Conservation (phyloP, 1,140 invertebrate species). For the Drosophila quadrilineata region DNA sequence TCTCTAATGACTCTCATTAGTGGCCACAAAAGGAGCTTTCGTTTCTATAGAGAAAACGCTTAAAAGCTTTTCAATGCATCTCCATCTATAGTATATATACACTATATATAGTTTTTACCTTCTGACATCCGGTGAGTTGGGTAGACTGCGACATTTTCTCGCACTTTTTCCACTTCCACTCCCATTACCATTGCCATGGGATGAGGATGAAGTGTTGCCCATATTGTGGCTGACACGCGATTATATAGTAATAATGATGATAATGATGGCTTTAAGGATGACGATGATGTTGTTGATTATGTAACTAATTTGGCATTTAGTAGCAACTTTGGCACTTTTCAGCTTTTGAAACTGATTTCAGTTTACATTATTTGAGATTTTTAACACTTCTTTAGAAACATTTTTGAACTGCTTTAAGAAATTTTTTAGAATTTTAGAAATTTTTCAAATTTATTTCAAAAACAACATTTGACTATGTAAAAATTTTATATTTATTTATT, state of each 20-base stretch:
- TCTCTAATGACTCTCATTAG: constrained; percentile 67
- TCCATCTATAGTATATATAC: constrained; percentile 5
- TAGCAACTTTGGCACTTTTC: constrained; percentile 58
- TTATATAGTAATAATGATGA: constrained; percentile 14
- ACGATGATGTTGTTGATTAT: constrained; percentile 8
- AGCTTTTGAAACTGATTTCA: constrained; percentile 1
- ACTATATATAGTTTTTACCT: constrained; percentile 80
- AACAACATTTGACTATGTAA: not conserved
- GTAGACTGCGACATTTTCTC: constrained; percentile 85
- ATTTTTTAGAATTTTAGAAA: not conserved
- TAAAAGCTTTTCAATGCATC: constrained; percentile 12
- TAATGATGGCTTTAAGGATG: constrained; percentile 3
- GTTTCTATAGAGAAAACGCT: constrained; percentile 23
- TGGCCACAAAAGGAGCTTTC: constrained; percentile 29
- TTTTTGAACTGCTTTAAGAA: not conserved
- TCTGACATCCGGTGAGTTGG: constrained; percentile 86
- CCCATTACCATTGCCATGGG: constrained; percentile 62
- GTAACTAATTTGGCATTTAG: constrained; percentile 66
- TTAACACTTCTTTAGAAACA: constrained; percentile 3
- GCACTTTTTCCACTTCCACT: constrained; percentile 49
- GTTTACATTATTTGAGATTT: constrained; percentile 21
- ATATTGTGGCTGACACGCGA: constrained; percentile 65
- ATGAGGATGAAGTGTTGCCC: constrained; percentile 83
- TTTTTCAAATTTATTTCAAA: too few relatives aligned
- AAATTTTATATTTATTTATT: not conserved